A percentile compares a stretch with the other conserved stretches of the same genome.
Conservation (phyloP, 1,140 invertebrate genomes). For the Micrasema longulum region DNA sequence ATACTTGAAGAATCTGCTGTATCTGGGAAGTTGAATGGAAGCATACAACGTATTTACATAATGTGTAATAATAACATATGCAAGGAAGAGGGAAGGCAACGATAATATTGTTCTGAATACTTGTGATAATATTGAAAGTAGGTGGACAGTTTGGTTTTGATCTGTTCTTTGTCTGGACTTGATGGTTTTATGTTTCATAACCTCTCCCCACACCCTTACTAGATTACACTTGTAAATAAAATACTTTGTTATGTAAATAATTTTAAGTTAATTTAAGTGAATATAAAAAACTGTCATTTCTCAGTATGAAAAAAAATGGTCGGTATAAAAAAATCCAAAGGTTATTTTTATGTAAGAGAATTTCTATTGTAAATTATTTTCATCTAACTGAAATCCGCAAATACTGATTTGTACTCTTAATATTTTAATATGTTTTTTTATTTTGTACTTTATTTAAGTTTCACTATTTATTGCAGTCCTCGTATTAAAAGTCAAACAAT, state of each 20-base stretch:
- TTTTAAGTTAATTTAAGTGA: constrained; percentile 37
- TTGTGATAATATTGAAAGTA: not conserved
- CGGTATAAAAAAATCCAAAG: constrained; percentile 34
- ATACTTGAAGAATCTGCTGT: too few relatives aligned
- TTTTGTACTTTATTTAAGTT: constrained; percentile 22
- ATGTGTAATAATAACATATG: too few relatives aligned
- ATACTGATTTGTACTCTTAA: constrained; percentile 24
- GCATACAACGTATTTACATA: too few relatives aligned
- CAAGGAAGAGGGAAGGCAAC: not conserved
- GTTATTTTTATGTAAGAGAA: constrained; percentile 37
- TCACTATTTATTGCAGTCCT: constrained; percentile 19
- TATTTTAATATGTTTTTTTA: constrained; percentile 17
- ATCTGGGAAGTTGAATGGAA: too few relatives aligned
- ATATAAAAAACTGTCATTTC: constrained; percentile 35
- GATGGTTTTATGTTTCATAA: constrained; percentile 24
- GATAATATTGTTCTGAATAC: constrained; percentile 19
- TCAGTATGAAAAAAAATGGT: constrained; percentile 15
- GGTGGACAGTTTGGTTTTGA: constrained; percentile 5
- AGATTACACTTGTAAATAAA: constrained; percentile 28
- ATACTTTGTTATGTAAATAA: not conserved
- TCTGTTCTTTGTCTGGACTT: constrained; percentile 15
- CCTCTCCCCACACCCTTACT: constrained; percentile 24
- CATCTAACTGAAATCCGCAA: constrained; percentile 2
- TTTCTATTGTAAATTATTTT: constrained; percentile 21
- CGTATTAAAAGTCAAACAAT: constrained; percentile 9